Base-by-base conservation (phyloP, 2,113 vertebrate genomes). In the Apus apus region DNA sequence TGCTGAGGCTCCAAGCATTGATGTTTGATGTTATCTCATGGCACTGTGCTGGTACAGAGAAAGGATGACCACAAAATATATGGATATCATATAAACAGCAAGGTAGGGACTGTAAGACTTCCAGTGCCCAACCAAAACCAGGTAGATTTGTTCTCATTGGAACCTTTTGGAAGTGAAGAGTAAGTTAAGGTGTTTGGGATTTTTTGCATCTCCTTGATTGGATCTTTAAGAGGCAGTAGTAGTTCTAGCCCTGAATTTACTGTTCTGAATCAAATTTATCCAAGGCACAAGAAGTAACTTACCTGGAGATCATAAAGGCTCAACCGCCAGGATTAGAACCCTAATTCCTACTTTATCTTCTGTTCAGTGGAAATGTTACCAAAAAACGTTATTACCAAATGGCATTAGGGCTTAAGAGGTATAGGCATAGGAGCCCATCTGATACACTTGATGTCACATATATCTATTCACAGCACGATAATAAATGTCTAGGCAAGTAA, bases 301-400 rank as follows among this genome's bases (percentile, higher is more conserved):
- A 89, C 71, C 66, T 87, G 78, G 36, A 91, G 67, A 78, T 85
- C 71, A 91, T 40, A 70, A 73, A 87, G 34, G 30, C 80, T 81
- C 71, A 91, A 91, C 38, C 87, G 71, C 36, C 45, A 73, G 81
- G 70, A 94, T 91, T 73, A 96, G 81, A 94, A 89, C 56, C 10
- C 0, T 45, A 83, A 79, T 93, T 95, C 58, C 72, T 82, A 57
- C 50, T 77, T 92, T 58, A 96, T 79, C 84, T 93, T 66, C 30
- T 34, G 21, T 70, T 72, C 82, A 91, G 51, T 83, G 62, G 38
- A 95, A 93, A 91, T 29, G 5, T 32, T 87, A 65, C 71, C 91
- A 81, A 68, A 92, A 77, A 76, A n/a, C n/a, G n/a, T n/a, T 81
- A 48, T 25, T 20, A 80, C 29, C 74, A 79, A 75, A 87, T 51